Evolutionary conservation across 1,140 invertebrate genomes (phyloP).

Genomic region (Drosophila baimaii): DNA sequence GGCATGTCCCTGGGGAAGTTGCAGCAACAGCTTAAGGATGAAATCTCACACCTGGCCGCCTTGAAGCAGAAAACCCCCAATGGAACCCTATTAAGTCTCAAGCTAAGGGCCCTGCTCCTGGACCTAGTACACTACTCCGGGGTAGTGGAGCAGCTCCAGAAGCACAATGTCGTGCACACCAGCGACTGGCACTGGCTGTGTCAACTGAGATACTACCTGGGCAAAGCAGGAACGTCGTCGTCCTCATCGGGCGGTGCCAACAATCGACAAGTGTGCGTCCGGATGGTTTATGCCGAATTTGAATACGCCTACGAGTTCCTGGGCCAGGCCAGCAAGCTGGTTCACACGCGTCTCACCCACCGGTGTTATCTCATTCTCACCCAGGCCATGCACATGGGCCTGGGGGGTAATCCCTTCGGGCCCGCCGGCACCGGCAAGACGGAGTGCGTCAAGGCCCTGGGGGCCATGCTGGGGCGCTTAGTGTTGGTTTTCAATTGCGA

Average conservation of each 20-base stretch:
- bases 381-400: slow-evolving; percentile 97
- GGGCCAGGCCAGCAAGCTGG: slow-evolving; percentile 95
- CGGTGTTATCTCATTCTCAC: slow-evolving; percentile 98
- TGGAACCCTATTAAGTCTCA: slow-evolving; percentile 84
- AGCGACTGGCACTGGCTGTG: slow-evolving; percentile 97
- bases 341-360: slow-evolving; percentile 96
- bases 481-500: slow-evolving; percentile 99
- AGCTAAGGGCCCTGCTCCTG: slow-evolving; percentile 91
- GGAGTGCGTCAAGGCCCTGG: slow-evolving; percentile 98
- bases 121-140: slow-evolving; percentile 96
- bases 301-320: slow-evolving; percentile 99
- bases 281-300: slow-evolving; percentile 96
- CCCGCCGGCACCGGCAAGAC: slow-evolving; percentile 99
- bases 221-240: slow-evolving; percentile 70
- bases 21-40: slow-evolving; percentile 83
- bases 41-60: slow-evolving; percentile 72
- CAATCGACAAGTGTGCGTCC: slow-evolving; percentile 85
- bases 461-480: slow-evolving; percentile 93
- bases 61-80: slow-evolving; percentile 61
- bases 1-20: slow-evolving; percentile 86
- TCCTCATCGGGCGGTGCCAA: slow-evolving; percentile 74
- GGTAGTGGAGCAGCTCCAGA: slow-evolving; percentile 91
- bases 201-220: slow-evolving; percentile 91
- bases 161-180: slow-evolving; percentile 87
- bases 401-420: slow-evolving; percentile 99